Evolutionary conservation across 2,888 invertebrate genomes (phyloP), one percentile per base, ranked within the genome.

Genomic region (Scaptomyza polygonia): DNA sequence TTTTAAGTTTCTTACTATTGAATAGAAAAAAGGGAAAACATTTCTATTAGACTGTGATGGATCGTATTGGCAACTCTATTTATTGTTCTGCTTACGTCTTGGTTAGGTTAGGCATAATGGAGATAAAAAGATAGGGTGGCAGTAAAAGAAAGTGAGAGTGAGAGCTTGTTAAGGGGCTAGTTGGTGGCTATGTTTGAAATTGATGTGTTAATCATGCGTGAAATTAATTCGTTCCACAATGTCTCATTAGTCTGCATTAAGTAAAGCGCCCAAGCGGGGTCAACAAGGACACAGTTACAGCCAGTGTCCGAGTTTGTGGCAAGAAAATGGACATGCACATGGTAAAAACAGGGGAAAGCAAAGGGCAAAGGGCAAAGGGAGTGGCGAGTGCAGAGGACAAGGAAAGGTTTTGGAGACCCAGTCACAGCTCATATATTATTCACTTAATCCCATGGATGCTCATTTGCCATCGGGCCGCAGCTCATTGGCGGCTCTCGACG

Each of bases 151-250:
- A 14, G 39, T 0, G 9, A 16, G 16, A 39, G 8, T 8, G 16
- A 39, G 42, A 3, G 44, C 32, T 16, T 18, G 40, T 53, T 12
- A 8, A 14, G 8, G 18, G 27, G 18, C 30, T 21, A 42, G 16
- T 42, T 47, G 18, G 44, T 40, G 59, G 54, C 42, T 52, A 64
- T 56, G 67, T 71, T 53, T 77, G 73, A 66, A 73, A 76, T 81
- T 88, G 88, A 86, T 86, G 88, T 88, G 88, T 88, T 89, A 89
- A 89, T 89, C 88, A 88, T 88, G 88, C 89, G 84, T 88, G 81
- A 89, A 89, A 89, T 88, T 89, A 89, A 89, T 89, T 88, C 87
- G 84, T 79, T 84, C 81, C 86, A 81, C 88, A 85, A 78, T 83
- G 88, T 86, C 86, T 81, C 88, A 89, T 89, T 89, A 88, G 89